Evolutionary conservation across 2,113 vertebrate species (phyloP).

Genomic region (Cnemophilus loriae): DNA sequence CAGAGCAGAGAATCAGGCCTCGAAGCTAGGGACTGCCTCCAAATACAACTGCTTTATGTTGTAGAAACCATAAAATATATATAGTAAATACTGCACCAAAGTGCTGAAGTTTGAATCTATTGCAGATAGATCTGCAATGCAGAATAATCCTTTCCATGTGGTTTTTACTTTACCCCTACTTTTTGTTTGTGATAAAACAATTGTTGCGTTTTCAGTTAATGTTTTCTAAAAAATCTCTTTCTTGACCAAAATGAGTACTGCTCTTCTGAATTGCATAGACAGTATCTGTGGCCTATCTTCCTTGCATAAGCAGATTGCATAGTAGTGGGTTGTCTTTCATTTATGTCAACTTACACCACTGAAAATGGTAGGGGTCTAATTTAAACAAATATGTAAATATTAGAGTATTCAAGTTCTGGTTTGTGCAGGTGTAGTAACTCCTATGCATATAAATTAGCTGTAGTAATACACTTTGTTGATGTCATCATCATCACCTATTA

Average conservation of each 20-base stretch:
- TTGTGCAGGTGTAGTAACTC: neutral
- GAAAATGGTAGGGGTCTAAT: neutral
- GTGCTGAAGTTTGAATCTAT: neutral
- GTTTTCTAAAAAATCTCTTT: neutral
- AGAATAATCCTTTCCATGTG: neutral
- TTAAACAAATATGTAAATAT: neutral
- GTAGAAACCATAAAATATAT: neutral
- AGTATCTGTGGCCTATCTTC: neutral
- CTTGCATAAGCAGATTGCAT: neutral
- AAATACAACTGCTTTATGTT: neutral
- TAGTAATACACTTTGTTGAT: neutral
- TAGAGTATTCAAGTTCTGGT: neutral
- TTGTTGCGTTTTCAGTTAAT: neutral
- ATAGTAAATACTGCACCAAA: neutral
- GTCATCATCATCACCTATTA: neutral
- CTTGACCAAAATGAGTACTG: neutral
- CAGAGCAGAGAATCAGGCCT: neutral
- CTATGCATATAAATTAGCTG: neutral
- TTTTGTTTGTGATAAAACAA: neutral
- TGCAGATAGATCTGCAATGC: neutral
- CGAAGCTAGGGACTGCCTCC: neutral
- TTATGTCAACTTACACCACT: neutral
- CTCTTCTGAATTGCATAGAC: neutral
- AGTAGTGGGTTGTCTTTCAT: neutral
- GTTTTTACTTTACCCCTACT: neutral